phyloP scores from a whole-genome alignment of 2,797 vertebrate species.

The Sparus aurata region DNA sequence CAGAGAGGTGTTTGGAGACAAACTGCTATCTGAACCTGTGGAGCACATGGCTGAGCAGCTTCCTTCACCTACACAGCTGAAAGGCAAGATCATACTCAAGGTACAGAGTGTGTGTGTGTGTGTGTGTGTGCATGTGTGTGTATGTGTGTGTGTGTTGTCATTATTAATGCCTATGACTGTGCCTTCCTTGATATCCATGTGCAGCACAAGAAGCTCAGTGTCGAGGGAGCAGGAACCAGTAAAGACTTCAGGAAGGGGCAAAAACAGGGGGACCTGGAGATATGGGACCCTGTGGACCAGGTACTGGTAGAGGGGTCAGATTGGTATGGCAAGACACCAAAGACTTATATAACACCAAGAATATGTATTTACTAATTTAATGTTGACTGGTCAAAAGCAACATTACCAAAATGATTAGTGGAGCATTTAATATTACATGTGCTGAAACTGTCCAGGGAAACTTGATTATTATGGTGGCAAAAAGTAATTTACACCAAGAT shows the following conservation, averaged over 20 bases:
- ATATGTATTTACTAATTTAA: background rate
- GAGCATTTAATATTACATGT: background rate
- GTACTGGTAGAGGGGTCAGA: conserved; percentile 73
- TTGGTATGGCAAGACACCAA: background rate
- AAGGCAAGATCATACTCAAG: conserved; percentile 96
- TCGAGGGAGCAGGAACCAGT: conserved; percentile 85
- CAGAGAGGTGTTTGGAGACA: conserved; percentile 92
- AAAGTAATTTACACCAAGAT: background rate
- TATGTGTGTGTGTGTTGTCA: background rate
- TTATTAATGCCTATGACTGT: background rate
- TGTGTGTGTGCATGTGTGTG: background rate
- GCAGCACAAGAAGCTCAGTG: conserved; percentile 96
- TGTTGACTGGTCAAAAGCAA: background rate
- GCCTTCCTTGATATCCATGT: conserved; percentile 16
- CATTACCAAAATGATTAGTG: background rate
- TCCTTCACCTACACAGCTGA: conserved; percentile 94
- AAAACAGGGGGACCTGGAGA: conserved; percentile 92
- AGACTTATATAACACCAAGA: background rate
- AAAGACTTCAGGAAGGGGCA: conserved; percentile 88
- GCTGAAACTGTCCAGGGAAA: background rate
- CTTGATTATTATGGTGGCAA: background rate
- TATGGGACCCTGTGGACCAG: conserved; percentile 98
- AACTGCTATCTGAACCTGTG: conserved; percentile 89
- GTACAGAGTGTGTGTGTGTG: conserved; percentile 65
- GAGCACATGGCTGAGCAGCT: conserved; percentile 95